phyloP scores from a whole-genome alignment of 2,113 vertebrate species.

The Hippolais icterina region DNA sequence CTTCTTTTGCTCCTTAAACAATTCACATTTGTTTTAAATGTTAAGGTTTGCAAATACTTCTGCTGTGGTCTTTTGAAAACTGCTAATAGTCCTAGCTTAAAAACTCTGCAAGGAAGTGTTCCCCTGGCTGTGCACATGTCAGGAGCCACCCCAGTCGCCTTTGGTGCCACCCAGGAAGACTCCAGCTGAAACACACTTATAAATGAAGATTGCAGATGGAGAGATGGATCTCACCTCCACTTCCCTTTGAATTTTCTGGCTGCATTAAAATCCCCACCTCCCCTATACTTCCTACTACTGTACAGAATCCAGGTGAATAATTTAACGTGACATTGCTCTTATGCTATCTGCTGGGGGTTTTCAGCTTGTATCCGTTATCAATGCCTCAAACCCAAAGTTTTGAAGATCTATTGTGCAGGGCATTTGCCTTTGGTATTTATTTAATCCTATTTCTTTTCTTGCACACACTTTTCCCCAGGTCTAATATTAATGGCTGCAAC shows the following conservation, averaged over 20 bases:
- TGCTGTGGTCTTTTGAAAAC: neutral
- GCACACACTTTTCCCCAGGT: neutral
- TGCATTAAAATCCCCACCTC: neutral
- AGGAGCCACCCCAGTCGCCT: neutral
- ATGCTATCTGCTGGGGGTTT: neutral
- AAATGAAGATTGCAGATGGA: neutral
- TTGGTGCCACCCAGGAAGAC: neutral
- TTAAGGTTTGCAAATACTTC: neutral
- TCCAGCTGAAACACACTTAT: neutral
- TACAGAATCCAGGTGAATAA: neutral
- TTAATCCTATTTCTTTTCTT: neutral
- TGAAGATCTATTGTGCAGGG: neutral
- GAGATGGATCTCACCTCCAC: neutral
- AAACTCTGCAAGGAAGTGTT: neutral
- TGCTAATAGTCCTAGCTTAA: too few relatives aligned
- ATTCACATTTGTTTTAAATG: neutral
- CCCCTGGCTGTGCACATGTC: rapidly evolving
- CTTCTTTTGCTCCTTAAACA: neutral
- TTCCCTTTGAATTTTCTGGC: neutral
- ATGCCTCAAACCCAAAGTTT: neutral
- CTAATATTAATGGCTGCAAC: neutral
- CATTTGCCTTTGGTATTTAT: neutral
- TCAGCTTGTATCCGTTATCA: neutral
- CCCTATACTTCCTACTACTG: too few relatives aligned
- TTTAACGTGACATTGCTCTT: neutral